Percentiles rank a stretch among this genome's conserved stretches.
phyloP scores from a whole-genome alignment of 2,888 invertebrate species.

The Drosophila siamana region DNA sequence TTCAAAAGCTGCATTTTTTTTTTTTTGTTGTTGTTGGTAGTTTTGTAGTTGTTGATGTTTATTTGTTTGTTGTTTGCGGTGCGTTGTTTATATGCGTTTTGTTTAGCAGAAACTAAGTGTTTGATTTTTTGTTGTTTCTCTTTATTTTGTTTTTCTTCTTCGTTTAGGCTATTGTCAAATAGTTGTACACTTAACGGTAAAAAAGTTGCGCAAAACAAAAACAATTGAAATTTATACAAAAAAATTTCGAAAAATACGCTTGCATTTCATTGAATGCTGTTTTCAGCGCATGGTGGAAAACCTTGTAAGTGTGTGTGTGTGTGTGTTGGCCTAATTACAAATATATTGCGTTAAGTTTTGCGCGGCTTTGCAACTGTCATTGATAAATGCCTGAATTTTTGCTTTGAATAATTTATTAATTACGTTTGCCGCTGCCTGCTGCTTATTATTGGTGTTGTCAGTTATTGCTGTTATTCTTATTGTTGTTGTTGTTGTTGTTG shows the following conservation, averaged over 20 bases:
- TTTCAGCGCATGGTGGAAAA: not conserved
- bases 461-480: slow-evolving; percentile 4
- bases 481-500: slow-evolving; percentile 17
- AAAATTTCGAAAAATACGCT: slow-evolving; percentile 3
- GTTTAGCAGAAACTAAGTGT: slow-evolving; percentile 8
- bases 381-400: slow-evolving; percentile 55
- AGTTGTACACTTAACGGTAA: slow-evolving; percentile 25
- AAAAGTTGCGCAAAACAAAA: slow-evolving; percentile 30
- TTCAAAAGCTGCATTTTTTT: slow-evolving; percentile 19
- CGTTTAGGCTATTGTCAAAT: slow-evolving; percentile 45
- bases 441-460: slow-evolving; percentile 25
- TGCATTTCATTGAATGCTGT: slow-evolving; percentile 8
- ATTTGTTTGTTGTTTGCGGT: slow-evolving; percentile 14
- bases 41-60: slow-evolving; percentile 14
- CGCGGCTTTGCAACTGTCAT: slow-evolving; percentile 67
- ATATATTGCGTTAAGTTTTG: slow-evolving; percentile 47
- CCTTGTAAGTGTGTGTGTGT: not conserved
- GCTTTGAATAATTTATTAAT: slow-evolving; percentile 50
- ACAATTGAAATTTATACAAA: slow-evolving; percentile 28
- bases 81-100: slow-evolving; percentile 14
- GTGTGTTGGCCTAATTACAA: slow-evolving; percentile 39
- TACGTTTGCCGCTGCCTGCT: slow-evolving; percentile 34
- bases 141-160: not conserved
- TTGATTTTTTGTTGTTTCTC: slow-evolving; percentile 2
- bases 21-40: too few species aligned